A percentile compares a stretch with the other conserved stretches of the same genome.
These are phyloP conservation scores for Trichonephila clavata DNA, from an alignment of 1,140 invertebrate genomes.

Conservation along the genomic window DNA sequence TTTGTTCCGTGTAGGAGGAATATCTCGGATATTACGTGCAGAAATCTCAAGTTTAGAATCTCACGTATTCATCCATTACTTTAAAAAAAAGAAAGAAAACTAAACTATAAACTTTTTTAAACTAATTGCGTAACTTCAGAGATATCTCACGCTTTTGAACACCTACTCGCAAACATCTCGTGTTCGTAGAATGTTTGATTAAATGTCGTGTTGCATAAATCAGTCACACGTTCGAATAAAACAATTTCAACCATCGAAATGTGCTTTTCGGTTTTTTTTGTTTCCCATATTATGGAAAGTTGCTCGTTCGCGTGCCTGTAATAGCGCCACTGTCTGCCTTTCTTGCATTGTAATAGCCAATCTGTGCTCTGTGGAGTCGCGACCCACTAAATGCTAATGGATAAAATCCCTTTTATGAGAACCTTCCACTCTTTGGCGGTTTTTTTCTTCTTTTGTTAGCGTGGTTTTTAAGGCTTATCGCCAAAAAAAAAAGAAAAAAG, in stretches of 20 bases:
- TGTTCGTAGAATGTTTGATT: background rate
- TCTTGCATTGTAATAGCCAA: background rate
- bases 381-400: background rate
- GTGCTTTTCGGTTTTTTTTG: background rate
- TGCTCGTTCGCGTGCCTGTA: background rate
- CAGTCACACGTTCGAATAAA: conserved; percentile 3
- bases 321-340: background rate
- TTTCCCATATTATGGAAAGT: background rate
- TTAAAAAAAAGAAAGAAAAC: background rate
- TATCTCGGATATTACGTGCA: too few species aligned
- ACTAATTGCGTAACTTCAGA: background rate
- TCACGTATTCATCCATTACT: background rate
- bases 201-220: background rate
- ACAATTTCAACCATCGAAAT: background rate
- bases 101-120: too few species aligned
- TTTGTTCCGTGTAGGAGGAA: too few species aligned
- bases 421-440: too few species aligned
- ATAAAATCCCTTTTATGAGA: background rate
- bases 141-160: background rate
- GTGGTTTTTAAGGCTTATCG: too few species aligned
- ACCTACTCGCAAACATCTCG: background rate
- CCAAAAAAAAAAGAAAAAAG: too few species aligned
- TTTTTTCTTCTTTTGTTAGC: too few species aligned
- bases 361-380: background rate
- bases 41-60: background rate